Base-by-base conservation (phyloP, 2,113 vertebrate species). In the Austrofundulus limnaeus region DNA sequence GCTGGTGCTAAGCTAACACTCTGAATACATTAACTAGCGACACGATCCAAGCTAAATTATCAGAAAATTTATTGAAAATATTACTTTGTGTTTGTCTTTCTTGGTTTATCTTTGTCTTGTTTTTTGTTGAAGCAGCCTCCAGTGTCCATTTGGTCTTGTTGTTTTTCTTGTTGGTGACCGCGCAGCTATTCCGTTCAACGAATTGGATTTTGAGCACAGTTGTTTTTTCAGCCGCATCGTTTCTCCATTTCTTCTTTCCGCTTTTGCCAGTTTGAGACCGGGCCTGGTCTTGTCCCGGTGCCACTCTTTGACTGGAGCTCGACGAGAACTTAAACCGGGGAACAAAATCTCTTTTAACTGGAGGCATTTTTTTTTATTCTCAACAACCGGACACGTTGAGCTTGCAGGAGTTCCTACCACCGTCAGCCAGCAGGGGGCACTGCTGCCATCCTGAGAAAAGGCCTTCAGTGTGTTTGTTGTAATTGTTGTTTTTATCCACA, bases 131-230 rank as follows among this genome's bases (percentile, higher is more conserved):
- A 0, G 28, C 1, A 0, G 31, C 5, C 47, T 69, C n/a, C 17
- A 1, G 1, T 6, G 15, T 25, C 54, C 23, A n/a, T 24, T 5
- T 21, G 5, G 2, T 11, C 1, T 10, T 3, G 0, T 43, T 45
- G 19, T 11, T 45, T 10, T 38, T 43, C 2, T 19, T 12, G 4
- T 15, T 25, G 15, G 14, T 51, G 49, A 10, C 49, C 46, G 45
- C 45, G 45, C 23, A 6, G 47, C 15, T 25, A 14, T 28, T 51
- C 1, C 8, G 24, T 11, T 25, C 55, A 15, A 65, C 46, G 6
- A 75, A 11, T 53, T 85, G 85, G 5, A 80, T 61, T 58, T 76
- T 75, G 48, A 82, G 56, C 12, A 38, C 0, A 34, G 1, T 19
- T 54, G 0, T 21, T 57, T 61, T 72, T 17, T 47, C 42, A 8